phyloP scores from a whole-genome alignment of 2,888 invertebrate species.

The Drosophila meridionalis region DNA sequence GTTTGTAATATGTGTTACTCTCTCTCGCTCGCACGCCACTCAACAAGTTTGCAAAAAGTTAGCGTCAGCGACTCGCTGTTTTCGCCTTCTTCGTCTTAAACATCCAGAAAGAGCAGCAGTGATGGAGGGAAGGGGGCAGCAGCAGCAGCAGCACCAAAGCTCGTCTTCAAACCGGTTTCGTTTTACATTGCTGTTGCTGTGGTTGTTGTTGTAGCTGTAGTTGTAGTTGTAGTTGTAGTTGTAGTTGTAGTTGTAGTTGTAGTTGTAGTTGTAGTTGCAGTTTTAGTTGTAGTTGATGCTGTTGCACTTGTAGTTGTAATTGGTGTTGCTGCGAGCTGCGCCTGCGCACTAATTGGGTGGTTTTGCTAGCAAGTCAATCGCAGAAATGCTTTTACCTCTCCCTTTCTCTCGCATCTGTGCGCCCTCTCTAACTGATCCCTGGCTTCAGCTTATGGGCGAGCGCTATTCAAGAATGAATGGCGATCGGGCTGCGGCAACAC shows the following conservation, averaged over 20 bases:
- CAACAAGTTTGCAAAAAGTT: slow-evolving; percentile 58
- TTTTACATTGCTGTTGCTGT: slow-evolving; percentile 31
- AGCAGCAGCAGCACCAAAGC: slow-evolving; percentile 21
- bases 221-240: slow-evolving; percentile 22
- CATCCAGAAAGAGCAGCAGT: slow-evolving; percentile 17
- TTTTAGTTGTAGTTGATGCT: not conserved
- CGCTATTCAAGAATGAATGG: slow-evolving; percentile 22
- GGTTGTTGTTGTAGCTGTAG: not conserved
- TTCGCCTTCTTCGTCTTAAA: slow-evolving; percentile 28
- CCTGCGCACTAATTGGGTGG: slow-evolving; percentile 73
- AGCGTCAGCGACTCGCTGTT: slow-evolving; percentile 15
- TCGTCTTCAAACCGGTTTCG: slow-evolving; percentile 69
- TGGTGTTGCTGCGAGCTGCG: slow-evolving; percentile 52
- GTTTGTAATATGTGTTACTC: slow-evolving; percentile 62
- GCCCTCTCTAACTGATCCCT: slow-evolving; percentile 8
- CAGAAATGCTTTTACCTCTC: slow-evolving; percentile 24
- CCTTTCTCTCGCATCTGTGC: not conserved
- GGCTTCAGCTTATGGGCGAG: slow-evolving; percentile 15
- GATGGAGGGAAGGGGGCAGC: not conserved
- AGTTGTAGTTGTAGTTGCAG: slow-evolving; percentile 14
- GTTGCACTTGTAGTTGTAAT: slow-evolving; percentile 32
- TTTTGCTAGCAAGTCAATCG: slow-evolving; percentile 46
- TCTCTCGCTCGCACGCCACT: slow-evolving; percentile 60
- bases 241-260: slow-evolving; percentile 16
- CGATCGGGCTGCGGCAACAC: not conserved